Percentiles rank a stretch among this genome's conserved stretches.
Conservation (phyloP, 1,140 invertebrate species). For the Bombus waltoni region DNA sequence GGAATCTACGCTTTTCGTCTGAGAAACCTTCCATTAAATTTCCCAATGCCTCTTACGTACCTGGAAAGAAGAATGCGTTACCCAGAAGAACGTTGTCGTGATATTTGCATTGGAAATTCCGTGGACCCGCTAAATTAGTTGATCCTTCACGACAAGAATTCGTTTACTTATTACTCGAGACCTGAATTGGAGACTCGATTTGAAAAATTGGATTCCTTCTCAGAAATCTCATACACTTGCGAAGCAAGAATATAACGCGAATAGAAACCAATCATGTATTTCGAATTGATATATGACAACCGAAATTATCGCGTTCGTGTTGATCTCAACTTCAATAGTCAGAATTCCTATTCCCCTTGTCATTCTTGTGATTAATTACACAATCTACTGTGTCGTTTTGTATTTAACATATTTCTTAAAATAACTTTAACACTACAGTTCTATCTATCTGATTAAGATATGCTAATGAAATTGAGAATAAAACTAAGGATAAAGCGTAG, state of each 20-base stretch:
- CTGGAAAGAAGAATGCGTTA: neutral
- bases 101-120: neutral
- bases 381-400: neutral
- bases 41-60: neutral
- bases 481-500: too few species aligned
- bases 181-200: neutral
- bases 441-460: too few species aligned
- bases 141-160: too few species aligned
- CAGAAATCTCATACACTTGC: too few species aligned
- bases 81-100: neutral
- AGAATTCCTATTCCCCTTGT: neutral
- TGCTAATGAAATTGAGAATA: too few species aligned
- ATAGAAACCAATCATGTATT: neutral
- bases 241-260: neutral
- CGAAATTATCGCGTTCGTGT: neutral
- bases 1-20: constrained; percentile 25
- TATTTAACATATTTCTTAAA: neutral
- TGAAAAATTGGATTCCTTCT: neutral
- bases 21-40: constrained; percentile 23
- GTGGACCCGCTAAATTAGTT: neutral
- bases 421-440: too few species aligned
- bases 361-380: neutral
- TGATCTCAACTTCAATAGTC: neutral
- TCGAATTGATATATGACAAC: too few species aligned
- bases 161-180: neutral